Evolutionary conservation across 2,888 invertebrate genomes (phyloP).

Genomic region (Pterobdella sp.): DNA sequence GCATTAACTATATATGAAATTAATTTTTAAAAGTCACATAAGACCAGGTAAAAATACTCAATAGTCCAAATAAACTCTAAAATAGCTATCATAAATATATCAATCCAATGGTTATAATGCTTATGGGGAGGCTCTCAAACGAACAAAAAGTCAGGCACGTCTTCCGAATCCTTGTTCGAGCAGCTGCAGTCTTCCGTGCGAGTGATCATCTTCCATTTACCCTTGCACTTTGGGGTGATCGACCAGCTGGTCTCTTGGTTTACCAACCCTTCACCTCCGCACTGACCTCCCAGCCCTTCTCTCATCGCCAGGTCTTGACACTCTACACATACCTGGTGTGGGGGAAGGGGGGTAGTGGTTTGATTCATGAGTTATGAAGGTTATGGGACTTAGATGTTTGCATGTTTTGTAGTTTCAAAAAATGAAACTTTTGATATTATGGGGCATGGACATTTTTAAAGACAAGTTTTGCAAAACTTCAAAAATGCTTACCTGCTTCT

Average conservation of each 20-base stretch:
- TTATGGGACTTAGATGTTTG: background rate
- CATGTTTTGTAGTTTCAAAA: background rate
- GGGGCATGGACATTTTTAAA: no score
- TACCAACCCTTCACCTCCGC: constrained; percentile 75
- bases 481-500: background rate
- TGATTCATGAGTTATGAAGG: background rate
- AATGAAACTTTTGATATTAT: no score
- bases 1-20: no score
- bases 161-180: constrained; percentile 16
- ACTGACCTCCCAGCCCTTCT: constrained; percentile 63
- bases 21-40: no score
- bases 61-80: no score
- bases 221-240: constrained; percentile 75
- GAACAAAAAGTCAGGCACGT: constrained; percentile 15
- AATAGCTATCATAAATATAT: no score
- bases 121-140: constrained; percentile 41
- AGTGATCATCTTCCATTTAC: constrained; percentile 68
- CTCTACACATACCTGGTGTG: constrained; percentile 70
- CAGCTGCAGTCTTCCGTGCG: constrained; percentile 48
- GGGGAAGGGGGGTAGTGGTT: no score
- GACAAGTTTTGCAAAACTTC: no score
- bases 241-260: constrained; percentile 68
- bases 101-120: no score
- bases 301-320: constrained; percentile 76
- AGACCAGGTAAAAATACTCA: no score